Evolutionary conservation across 2,797 vertebrate genomes (phyloP).

Genomic region (Denticeps clupeoides): DNA sequence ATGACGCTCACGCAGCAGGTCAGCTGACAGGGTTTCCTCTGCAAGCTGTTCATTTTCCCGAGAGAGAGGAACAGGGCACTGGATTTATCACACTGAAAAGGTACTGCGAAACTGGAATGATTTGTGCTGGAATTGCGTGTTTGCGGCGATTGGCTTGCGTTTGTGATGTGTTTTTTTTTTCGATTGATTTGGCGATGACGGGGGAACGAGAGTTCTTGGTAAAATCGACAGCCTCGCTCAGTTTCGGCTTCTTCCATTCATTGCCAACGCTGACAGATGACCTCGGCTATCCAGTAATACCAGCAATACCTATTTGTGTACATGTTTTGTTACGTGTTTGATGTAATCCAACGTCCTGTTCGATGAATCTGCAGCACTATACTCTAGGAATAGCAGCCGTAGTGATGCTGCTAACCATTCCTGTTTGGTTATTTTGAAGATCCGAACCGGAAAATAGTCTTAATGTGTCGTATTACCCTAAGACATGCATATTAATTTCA

Average conservation of each 20-base stretch:
- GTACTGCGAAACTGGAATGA: too few species aligned
- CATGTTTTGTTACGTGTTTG: too few species aligned
- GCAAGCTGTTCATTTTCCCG: conserved; percentile 2
- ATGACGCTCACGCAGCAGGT: neutral
- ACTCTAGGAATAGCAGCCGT: too few species aligned
- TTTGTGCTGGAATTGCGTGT: neutral
- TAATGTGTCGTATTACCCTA: too few species aligned
- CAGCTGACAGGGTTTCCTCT: neutral
- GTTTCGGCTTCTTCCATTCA: neutral
- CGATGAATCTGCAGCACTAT: too few species aligned
- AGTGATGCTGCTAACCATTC: too few species aligned
- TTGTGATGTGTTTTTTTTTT: neutral
- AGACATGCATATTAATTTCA: too few species aligned
- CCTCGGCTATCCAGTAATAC: neutral
- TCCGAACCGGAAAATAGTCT: too few species aligned
- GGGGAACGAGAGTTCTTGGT: neutral
- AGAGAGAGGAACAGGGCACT: neutral
- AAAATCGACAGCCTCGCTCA: neutral
- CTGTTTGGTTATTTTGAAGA: too few species aligned
- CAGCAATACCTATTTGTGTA: too few species aligned
- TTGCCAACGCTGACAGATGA: conserved; percentile 1
- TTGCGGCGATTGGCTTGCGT: neutral
- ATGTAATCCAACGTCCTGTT: too few species aligned
- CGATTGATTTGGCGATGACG: neutral
- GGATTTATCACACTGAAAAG: neutral